A percentile compares a stretch with the other conserved stretches of the same genome.
phyloP scores from a whole-genome alignment of 1,140 invertebrate species.

The Eurosta solidaginis region DNA sequence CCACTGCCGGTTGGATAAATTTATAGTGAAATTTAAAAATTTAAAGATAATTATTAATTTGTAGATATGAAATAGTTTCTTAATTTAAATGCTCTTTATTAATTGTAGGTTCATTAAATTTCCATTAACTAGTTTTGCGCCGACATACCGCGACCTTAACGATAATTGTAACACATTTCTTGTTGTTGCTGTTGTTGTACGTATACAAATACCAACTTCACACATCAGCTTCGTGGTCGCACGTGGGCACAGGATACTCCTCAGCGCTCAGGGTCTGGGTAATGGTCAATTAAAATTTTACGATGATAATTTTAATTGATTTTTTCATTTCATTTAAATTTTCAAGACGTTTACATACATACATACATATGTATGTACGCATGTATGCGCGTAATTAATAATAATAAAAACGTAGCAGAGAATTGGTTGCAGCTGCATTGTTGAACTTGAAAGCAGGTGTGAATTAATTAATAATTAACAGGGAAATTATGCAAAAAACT shows the following conservation, averaged over 20 bases:
- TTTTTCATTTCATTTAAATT: constrained; percentile 7
- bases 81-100: constrained; percentile 9
- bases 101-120: not conserved
- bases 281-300: constrained; percentile 21
- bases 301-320: constrained; percentile 2
- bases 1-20: too few species aligned
- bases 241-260: not conserved
- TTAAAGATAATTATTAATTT: not conserved
- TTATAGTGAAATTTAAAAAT: not conserved
- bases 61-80: not conserved
- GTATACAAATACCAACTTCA: not conserved
- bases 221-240: not conserved
- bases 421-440: not conserved
- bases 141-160: too few species aligned
- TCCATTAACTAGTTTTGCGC: constrained; percentile 10
- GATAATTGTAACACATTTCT: not conserved
- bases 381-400: not conserved
- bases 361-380: not conserved
- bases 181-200: not conserved
- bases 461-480: constrained; percentile 21
- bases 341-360: not conserved
- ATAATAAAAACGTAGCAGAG: not conserved
- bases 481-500: not conserved
- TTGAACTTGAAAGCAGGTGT: not conserved
- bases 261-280: not conserved